Evolutionary conservation across 2,888 invertebrate genomes (phyloP).

Genomic region (Apodemia hepburni): DNA sequence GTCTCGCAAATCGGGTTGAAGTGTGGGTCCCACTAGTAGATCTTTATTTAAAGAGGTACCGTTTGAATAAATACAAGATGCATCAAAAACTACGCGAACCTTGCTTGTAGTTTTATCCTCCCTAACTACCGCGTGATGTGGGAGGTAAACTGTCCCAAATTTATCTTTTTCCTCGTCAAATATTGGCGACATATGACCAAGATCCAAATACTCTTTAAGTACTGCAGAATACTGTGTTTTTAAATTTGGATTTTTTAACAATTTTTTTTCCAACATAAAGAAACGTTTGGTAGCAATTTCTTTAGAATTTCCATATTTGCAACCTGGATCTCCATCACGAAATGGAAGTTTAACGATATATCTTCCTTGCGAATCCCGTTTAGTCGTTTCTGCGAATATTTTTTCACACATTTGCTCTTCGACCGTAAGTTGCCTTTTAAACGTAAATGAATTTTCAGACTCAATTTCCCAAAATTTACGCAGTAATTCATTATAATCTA

Average conservation of each 20-base stretch:
- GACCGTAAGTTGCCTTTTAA: slow-evolving; percentile 17
- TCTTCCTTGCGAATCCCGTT: slow-evolving; percentile 25
- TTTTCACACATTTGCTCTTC: slow-evolving; percentile 26
- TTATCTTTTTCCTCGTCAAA: slow-evolving; percentile 20
- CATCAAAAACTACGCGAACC: slow-evolving; percentile 28
- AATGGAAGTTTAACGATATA: slow-evolving; percentile 9
- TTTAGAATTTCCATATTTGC: slow-evolving; percentile 7
- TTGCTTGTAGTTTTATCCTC: slow-evolving; percentile 28
- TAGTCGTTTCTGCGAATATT: slow-evolving; percentile 21
- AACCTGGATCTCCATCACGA: neutral
- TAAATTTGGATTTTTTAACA: slow-evolving; percentile 22
- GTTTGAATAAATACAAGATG: slow-evolving; percentile 25
- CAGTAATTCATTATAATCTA: slow-evolving; percentile 24
- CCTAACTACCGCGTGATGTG: slow-evolving; percentile 38
- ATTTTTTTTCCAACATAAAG: neutral
- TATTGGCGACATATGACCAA: slow-evolving; percentile 30
- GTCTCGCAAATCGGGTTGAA: slow-evolving; percentile 30
- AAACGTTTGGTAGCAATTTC: slow-evolving; percentile 11
- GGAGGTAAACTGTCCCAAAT: slow-evolving; percentile 30
- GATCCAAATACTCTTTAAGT: slow-evolving; percentile 31
- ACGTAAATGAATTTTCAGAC: slow-evolving; percentile 17
- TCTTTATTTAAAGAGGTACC: slow-evolving; percentile 33
- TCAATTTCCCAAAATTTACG: slow-evolving; percentile 29
- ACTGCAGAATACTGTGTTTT: slow-evolving; percentile 30
- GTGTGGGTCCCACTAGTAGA: slow-evolving; percentile 26